Evolutionary conservation across 2,888 invertebrate species (phyloP), one percentile per base, ranked within the genome.

Genomic region (Melinaea marsaeus): DNA sequence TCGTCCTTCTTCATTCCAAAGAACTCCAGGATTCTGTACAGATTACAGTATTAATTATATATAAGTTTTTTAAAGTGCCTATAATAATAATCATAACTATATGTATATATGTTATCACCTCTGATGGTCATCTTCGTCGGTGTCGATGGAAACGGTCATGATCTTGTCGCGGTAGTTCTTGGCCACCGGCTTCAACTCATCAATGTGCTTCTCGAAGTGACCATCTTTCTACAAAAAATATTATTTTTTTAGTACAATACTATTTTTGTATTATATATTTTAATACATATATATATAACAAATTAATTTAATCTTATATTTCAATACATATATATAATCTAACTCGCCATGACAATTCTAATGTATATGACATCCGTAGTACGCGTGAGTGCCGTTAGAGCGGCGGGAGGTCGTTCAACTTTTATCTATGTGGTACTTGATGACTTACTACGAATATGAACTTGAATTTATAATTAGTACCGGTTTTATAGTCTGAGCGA

Each of bases 1-100:
- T 97, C 97, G n/a, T 96, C 96, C 85, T 96, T 96, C 91, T 95
- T 96, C 94, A 99, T 95, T 75, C 99, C 99, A 90, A 99, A 99
- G 96, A 99, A 99, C 91, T 99, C 99, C 83, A 99, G 92, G 85
- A 99, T 99, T 80, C 99, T 94, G 64, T 2, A 64, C 42, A 59
- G 22, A 68, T 32, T 58, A 59, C 55, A 55, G 13, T 48, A 60
- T 35, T 46, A 55, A 45, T 32, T 48, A 46, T 13, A 58, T 22
- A 22, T 22, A 22, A 22, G 22, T 22, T 22, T 22, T 22, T 22
- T 22, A 22, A 22, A 22, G 22, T 22, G 22, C 22, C 1, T 22
- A 22, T 22, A 22, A 22, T 22, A 1, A 22, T 22, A 22, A 22
- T 22, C 22, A 22, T 0, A 55, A 34, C 33, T 46, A 58, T 34